Evolutionary conservation across 2,888 invertebrate genomes (phyloP).

Genomic region (Plagodis pulveraria): DNA sequence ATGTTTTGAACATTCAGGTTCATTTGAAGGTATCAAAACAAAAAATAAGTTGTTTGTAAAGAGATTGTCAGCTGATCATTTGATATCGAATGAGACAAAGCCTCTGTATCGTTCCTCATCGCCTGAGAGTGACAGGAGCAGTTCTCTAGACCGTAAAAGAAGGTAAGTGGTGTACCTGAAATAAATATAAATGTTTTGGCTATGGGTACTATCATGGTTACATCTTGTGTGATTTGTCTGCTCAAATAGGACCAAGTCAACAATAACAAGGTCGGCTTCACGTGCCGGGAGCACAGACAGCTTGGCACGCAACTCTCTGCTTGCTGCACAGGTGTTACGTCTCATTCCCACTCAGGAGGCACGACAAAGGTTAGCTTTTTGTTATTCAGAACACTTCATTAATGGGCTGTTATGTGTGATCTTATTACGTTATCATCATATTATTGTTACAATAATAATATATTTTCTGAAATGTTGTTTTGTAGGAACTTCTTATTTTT

Average conservation of each 20-base stretch:
- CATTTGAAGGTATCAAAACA: slow-evolving; percentile 77
- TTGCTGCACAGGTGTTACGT: slow-evolving; percentile 92
- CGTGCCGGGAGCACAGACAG: slow-evolving; percentile 86
- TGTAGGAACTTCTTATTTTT: too few species aligned
- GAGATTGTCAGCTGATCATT: slow-evolving; percentile 78
- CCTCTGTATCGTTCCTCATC: slow-evolving; percentile 74
- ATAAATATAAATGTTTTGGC: slow-evolving; percentile 16
- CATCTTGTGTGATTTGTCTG: slow-evolving; percentile 35
- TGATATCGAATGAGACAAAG: slow-evolving; percentile 74
- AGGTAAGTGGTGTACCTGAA: slow-evolving; percentile 54
- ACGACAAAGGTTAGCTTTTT: slow-evolving; percentile 86
- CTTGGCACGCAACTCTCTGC: slow-evolving; percentile 89
- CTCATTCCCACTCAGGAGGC: slow-evolving; percentile 93
- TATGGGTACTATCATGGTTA: slow-evolving; percentile 28
- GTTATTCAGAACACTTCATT: not conserved
- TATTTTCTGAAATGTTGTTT: too few species aligned
- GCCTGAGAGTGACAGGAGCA: slow-evolving; percentile 79
- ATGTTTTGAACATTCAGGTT: slow-evolving; percentile 76
- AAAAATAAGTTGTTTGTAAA: slow-evolving; percentile 79
- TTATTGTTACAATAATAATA: too few species aligned
- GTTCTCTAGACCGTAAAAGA: slow-evolving; percentile 76
- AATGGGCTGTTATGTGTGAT: too few species aligned
- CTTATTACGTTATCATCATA: too few species aligned
- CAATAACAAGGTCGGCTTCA: slow-evolving; percentile 71
- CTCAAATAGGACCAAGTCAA: slow-evolving; percentile 68